A percentile compares a stretch with the other conserved stretches of the same genome.
Evolutionary conservation across 2,888 invertebrate species (phyloP).

Genomic region (Rutpela maculata): DNA sequence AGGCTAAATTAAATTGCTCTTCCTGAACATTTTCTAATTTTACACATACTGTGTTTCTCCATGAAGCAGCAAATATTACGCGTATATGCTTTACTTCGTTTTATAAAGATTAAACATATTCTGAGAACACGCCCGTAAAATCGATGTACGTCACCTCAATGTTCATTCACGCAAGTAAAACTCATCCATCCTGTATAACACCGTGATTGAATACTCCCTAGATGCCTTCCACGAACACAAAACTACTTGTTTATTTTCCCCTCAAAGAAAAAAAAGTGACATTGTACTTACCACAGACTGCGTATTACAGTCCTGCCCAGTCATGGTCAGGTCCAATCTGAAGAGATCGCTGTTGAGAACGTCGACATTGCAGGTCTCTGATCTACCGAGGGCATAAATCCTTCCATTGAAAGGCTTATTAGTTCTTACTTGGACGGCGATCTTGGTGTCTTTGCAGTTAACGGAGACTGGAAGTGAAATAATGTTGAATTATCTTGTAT

Average conservation of each 20-base stretch:
- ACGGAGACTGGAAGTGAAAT: conserved; percentile 84
- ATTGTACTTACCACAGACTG: conserved; percentile 89
- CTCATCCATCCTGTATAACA: background rate
- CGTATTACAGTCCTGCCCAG: conserved; percentile 95
- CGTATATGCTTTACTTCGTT: too few species aligned
- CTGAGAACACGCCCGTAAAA: too few species aligned
- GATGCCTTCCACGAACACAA: background rate
- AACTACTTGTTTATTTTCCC: background rate
- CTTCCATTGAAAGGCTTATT: conserved; percentile 96
- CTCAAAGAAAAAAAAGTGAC: conserved; percentile 7
- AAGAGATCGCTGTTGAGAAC: conserved; percentile 94
- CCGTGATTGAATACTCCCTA: background rate
- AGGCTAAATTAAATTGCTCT: too few species aligned
- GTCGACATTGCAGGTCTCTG: conserved; percentile 96
- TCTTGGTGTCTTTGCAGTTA: conserved; percentile 95
- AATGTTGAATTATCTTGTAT: conserved; percentile 37
- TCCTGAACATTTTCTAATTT: too few species aligned
- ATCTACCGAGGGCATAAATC: conserved; percentile 94
- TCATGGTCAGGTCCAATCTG: conserved; percentile 93
- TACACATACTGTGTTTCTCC: too few species aligned
- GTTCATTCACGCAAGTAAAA: too few species aligned
- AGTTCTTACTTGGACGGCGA: conserved; percentile 93
- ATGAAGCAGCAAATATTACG: too few species aligned
- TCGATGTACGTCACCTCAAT: background rate
- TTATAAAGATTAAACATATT: too few species aligned